Evolutionary conservation across 1,140 invertebrate genomes (phyloP).

Genomic region (Eufriesea mexicana): DNA sequence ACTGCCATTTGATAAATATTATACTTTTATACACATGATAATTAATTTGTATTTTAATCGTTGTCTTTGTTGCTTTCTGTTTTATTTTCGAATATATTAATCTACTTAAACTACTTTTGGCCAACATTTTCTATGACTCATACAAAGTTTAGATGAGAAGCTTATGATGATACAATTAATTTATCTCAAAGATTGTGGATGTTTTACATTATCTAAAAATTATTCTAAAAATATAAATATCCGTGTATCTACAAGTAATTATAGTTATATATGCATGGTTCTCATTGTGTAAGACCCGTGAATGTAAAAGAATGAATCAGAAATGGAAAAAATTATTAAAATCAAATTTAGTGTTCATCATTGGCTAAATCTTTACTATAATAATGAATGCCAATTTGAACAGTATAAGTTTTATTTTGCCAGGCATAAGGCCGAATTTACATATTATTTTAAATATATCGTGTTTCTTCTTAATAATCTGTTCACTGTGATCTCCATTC

Average conservation of each 20-base stretch:
- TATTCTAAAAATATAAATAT: slow-evolving; percentile 54
- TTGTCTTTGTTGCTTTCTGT: slow-evolving; percentile 43
- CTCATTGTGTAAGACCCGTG: not conserved
- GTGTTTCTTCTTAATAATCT: slow-evolving; percentile 24
- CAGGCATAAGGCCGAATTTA: slow-evolving; percentile 58
- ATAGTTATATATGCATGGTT: not conserved
- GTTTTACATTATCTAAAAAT: slow-evolving; percentile 38
- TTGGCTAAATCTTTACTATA: not conserved
- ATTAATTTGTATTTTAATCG: slow-evolving; percentile 53
- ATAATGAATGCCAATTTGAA: not conserved
- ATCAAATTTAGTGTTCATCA: not conserved
- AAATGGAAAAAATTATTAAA: not conserved
- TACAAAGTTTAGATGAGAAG: slow-evolving; percentile 35
- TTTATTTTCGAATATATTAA: slow-evolving; percentile 23
- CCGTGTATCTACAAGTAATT: slow-evolving; percentile 37
- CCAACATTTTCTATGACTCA: slow-evolving; percentile 12
- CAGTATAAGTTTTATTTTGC: slow-evolving; percentile 63
- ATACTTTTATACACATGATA: slow-evolving; percentile 10
- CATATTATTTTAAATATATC: slow-evolving; percentile 41
- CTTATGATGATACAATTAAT: slow-evolving; percentile 32
- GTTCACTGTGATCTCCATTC: slow-evolving; percentile 4
- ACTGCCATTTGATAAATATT: not conserved
- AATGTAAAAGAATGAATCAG: slow-evolving; percentile 7
- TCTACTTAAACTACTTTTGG: slow-evolving; percentile 46
- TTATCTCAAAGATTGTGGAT: not conserved